These are phyloP conservation scores for Phengaris alcon DNA, from an alignment of 2,888 invertebrate genomes.

Conservation along the genomic window DNA sequence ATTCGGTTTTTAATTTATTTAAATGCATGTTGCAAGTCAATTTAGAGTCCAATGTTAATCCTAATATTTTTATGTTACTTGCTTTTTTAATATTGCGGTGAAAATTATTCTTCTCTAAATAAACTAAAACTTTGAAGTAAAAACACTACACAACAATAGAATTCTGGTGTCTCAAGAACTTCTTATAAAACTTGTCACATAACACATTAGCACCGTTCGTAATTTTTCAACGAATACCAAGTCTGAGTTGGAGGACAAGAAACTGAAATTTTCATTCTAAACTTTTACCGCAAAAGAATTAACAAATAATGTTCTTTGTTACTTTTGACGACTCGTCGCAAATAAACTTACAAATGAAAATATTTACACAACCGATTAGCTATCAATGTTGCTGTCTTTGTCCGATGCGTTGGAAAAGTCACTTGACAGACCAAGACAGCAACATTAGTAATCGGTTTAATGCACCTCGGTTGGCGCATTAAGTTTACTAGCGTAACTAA, in stretches of 20 bases:
- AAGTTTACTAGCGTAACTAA: not conserved
- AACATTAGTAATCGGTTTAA: too few relatives aligned
- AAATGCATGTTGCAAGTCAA: too few relatives aligned
- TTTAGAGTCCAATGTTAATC: too few relatives aligned
- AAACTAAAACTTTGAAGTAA: constrained; percentile 2
- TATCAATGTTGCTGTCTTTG: too few relatives aligned
- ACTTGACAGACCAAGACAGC: too few relatives aligned
- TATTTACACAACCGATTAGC: too few relatives aligned
- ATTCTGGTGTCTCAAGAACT: constrained; percentile 8
- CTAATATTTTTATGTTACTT: too few relatives aligned
- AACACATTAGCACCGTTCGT: constrained; percentile 14
- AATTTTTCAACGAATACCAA: constrained; percentile 8
- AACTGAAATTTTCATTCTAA: constrained; percentile 12
- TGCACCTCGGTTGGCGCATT: not conserved
- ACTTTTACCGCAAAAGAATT: not conserved
- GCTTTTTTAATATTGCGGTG: not conserved
- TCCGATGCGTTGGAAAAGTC: too few relatives aligned
- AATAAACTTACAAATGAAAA: not conserved
- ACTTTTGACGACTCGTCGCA: constrained; percentile 8
- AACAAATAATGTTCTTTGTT: not conserved
- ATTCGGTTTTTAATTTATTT: too few relatives aligned
- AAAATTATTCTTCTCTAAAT: not conserved
- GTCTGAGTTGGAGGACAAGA: constrained; percentile 6
- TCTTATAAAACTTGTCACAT: constrained; percentile 12
- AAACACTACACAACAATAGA: not conserved